Conservation (phyloP, 2,888 invertebrate genomes). For the Hyles lineata region DNA sequence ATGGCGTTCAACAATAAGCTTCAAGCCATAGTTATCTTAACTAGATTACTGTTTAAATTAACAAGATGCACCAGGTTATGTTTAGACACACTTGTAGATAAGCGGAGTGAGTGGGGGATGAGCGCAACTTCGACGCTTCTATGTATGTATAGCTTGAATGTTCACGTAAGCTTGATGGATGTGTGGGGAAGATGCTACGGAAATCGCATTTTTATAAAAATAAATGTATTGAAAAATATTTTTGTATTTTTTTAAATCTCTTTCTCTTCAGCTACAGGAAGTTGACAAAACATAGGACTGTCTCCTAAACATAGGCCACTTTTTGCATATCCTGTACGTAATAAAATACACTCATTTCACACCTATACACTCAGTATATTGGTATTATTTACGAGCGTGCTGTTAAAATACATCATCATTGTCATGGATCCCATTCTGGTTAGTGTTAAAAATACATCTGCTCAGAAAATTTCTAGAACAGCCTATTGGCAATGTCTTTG, state of each 20-base stretch:
- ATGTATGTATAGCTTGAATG: constrained; percentile 30
- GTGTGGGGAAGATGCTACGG: constrained; percentile 53
- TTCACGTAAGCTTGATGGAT: constrained; percentile 47
- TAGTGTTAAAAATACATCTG: too few species aligned
- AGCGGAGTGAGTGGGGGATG: not conserved
- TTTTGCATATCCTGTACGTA: too few species aligned
- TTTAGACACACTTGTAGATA: constrained; percentile 20
- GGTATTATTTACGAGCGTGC: too few species aligned
- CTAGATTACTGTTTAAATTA: not conserved
- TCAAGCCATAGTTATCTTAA: constrained; percentile 1
- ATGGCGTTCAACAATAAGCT: constrained; percentile 1
- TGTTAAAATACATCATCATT: too few species aligned
- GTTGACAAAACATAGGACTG: too few species aligned
- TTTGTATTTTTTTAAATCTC: constrained; percentile 46
- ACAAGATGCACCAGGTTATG: not conserved
- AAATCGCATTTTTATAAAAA: constrained; percentile 78
- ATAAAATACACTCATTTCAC: too few species aligned
- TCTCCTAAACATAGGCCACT: too few species aligned
- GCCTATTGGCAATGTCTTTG: too few species aligned
- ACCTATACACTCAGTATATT: too few species aligned
- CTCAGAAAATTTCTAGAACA: too few species aligned
- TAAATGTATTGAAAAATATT: constrained; percentile 70
- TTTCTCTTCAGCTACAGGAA: too few species aligned
- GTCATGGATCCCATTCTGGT: too few species aligned
- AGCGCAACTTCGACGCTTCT: constrained; percentile 24